A percentile compares a stretch with the other conserved stretches of the same genome.
Evolutionary conservation across 2,797 vertebrate genomes (phyloP).

Genomic region (Brachyrhaphis roseni): DNA sequence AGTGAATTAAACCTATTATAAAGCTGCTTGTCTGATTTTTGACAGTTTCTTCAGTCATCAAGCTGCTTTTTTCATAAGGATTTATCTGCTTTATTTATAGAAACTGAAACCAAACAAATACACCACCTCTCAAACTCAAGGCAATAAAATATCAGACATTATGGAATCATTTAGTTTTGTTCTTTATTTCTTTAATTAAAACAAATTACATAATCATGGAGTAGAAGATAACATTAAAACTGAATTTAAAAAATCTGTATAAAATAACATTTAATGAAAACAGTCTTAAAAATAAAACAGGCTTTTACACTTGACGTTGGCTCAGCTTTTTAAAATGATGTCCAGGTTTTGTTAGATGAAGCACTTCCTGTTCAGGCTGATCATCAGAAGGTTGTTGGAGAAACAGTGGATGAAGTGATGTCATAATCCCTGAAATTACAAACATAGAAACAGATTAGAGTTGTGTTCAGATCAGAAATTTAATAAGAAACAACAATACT

Average conservation of each 20-base stretch:
- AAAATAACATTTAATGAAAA: not conserved
- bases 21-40: not conserved
- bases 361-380: not conserved
- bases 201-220: not conserved
- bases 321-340: not conserved
- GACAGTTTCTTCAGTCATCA: not conserved
- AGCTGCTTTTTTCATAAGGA: not conserved
- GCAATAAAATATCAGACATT: slow-evolving; percentile 53
- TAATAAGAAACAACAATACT: not conserved
- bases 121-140: slow-evolving; percentile 22
- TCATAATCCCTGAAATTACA: not conserved
- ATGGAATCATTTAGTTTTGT: slow-evolving; percentile 14
- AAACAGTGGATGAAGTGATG: not conserved
- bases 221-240: not conserved
- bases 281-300: not conserved
- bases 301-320: not conserved
- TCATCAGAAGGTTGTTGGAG: not conserved
- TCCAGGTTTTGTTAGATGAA: not conserved
- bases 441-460: not conserved
- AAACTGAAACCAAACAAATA: not conserved
- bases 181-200: slow-evolving; percentile 30
- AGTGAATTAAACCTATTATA: not conserved
- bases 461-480: not conserved
- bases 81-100: slow-evolving; percentile 16
- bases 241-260: not conserved